Percentiles rank a stretch among this genome's conserved stretches.
These are phyloP conservation scores for Stegophylla sp. DNA, from an alignment of 2,888 invertebrate species.

Conservation along the genomic window DNA sequence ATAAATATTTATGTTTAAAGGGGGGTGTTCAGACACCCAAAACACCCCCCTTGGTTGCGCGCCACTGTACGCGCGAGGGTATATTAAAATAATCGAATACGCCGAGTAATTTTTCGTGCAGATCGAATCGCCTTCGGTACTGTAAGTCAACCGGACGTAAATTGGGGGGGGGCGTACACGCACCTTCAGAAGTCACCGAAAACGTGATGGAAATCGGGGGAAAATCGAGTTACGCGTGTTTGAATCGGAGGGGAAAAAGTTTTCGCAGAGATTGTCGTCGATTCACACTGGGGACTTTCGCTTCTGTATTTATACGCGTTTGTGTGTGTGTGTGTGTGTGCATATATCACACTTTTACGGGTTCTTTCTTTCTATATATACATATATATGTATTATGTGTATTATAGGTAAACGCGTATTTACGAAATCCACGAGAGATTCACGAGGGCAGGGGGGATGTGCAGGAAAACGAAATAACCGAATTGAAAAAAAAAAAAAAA, in stretches of 20 bases:
- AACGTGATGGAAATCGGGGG: neutral
- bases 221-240: neutral
- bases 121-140: neutral
- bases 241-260: neutral
- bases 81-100: neutral
- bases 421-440: too few species aligned
- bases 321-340: neutral
- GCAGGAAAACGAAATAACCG: neutral
- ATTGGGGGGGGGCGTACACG: neutral
- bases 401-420: neutral
- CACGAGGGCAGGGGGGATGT: too few species aligned
- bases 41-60: too few species aligned
- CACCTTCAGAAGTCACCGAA: neutral
- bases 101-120: neutral
- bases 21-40: too few species aligned
- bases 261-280: conserved; percentile 1
- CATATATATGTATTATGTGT: neutral
- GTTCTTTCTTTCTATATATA: neutral
- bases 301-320: too few species aligned
- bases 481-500: too few species aligned
- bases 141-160: neutral
- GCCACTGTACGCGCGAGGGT: neutral
- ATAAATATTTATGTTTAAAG: too few species aligned
- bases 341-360: neutral
- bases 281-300: too few species aligned